Base-by-base conservation (phyloP, 2,797 vertebrate species). In the Macroramphosus scolopax region DNA sequence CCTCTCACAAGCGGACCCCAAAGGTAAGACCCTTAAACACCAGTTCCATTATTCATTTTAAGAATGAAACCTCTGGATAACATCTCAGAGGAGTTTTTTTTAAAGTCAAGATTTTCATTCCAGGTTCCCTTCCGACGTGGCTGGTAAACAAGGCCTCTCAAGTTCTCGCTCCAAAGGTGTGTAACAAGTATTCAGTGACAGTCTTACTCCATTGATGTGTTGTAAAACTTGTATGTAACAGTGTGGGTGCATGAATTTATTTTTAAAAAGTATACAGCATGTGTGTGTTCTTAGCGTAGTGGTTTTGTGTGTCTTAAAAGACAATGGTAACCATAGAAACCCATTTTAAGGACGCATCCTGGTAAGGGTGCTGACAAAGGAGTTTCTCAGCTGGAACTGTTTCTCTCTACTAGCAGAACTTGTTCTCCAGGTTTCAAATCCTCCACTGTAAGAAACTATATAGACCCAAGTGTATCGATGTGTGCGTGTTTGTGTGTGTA, bases 1-100 rank as follows among this genome's bases (percentile, higher is more conserved):
- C 67, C 87, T 94, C 32, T 92, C 92, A 4, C 91, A 93, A 66
- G 89, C 91, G 6, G 92, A 94, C 65, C 92, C 91, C 17, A 92
- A 84, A 90, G 92, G 93, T 93, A 49, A 41, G 50, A 6, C 25
- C 4, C 8, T 6, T 1, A 33, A 18, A 4, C n/a, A 20, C 0
- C n/a, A n/a, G 4, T 12, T 4, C 3, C 1, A n/a, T n/a, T n/a
- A n/a, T n/a, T n/a, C n/a, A n/a, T n/a, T n/a, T n/a, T n/a, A n/a
- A n/a, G n/a, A 22, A 22, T 6, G 6, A 6, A 22, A 22, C 20
- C 3, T 6, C 3, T 3, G 20, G 6, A 3, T 3, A 22, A 3
- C 20, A 22, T 22, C 6, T 22, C 20, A 3, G 20, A 3, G 20
- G 3, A 6, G 32, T 1, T 3, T 43, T 43, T 25, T 20, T 30